Percentiles rank a stretch among this genome's conserved stretches.
phyloP scores from a whole-genome alignment of 2,113 vertebrate genomes.

The Siphamia tubifer region DNA sequence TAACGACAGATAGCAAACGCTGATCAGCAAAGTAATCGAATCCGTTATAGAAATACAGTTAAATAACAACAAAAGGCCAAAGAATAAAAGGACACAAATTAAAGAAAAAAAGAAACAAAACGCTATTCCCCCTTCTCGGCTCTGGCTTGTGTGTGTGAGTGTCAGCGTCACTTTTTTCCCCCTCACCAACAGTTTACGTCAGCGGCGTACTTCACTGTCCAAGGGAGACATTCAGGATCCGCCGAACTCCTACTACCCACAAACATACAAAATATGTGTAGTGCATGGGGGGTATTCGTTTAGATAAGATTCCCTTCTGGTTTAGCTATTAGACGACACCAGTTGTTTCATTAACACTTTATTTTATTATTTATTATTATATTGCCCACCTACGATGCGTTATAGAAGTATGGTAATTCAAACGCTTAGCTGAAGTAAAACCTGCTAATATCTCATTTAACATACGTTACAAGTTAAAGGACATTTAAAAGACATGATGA shows the following conservation, averaged over 20 bases:
- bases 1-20: slow-evolving; percentile 12
- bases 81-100: slow-evolving; percentile 65
- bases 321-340: no score
- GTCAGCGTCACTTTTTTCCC: slow-evolving; percentile 63
- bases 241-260: neutral
- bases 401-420: no score
- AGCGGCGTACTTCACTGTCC: slow-evolving; percentile 38
- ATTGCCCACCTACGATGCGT: no score
- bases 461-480: no score
- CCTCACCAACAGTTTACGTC: slow-evolving; percentile 62
- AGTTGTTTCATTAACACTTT: no score
- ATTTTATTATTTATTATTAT: no score
- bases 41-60: neutral
- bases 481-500: no score
- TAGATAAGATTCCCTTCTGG: no score
- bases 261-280: neutral
- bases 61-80: slow-evolving; percentile 41
- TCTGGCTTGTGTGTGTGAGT: slow-evolving; percentile 52
- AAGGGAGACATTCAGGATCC: slow-evolving; percentile 36
- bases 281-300: no score
- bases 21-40: neutral
- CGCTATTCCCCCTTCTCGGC: slow-evolving; percentile 59
- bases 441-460: no score
- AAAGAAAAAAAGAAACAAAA: slow-evolving; percentile 74
- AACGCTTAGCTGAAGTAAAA: no score